A percentile compares a stretch with the other conserved stretches of the same genome.
These are phyloP conservation scores for Phyllotreta cruciferae DNA, from an alignment of 2,888 invertebrate genomes.

Conservation along the genomic window DNA sequence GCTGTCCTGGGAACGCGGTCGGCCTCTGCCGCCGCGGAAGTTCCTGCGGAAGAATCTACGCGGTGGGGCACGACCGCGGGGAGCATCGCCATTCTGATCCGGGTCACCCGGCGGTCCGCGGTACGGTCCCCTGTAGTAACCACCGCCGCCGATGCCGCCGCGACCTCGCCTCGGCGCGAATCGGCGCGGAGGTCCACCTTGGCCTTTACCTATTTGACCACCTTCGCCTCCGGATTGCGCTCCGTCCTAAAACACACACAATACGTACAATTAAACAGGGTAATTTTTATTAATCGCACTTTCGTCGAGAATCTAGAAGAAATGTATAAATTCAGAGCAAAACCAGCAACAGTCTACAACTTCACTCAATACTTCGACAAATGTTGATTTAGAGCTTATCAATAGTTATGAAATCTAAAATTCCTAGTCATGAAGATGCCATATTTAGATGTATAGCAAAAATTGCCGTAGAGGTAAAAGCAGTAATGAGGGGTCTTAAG, in stretches of 20 bases:
- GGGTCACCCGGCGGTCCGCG: slow-evolving; percentile 50
- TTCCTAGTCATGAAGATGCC: no score
- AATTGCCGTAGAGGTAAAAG: no score
- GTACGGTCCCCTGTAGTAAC: slow-evolving; percentile 60
- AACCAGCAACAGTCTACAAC: no score
- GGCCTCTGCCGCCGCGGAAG: slow-evolving; percentile 69
- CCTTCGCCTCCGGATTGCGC: slow-evolving; percentile 57
- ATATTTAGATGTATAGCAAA: no score
- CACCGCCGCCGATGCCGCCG: slow-evolving; percentile 54
- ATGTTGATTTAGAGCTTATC: no score
- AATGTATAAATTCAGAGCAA: no score
- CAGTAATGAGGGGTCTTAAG: no score
- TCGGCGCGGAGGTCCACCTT: slow-evolving; percentile 59
- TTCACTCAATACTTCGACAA: no score
- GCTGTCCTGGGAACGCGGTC: slow-evolving; percentile 65
- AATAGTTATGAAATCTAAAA: no score
- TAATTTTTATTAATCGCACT: background rate
- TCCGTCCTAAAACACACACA: slow-evolving; percentile 52
- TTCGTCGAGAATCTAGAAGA: background rate
- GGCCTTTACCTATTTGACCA: slow-evolving; percentile 47
- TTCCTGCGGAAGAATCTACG: slow-evolving; percentile 75
- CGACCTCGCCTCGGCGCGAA: slow-evolving; percentile 62
- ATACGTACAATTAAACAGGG: background rate
- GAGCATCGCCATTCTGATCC: slow-evolving; percentile 56
- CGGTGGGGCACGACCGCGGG: slow-evolving; percentile 63